Conservation (phyloP, 2,113 vertebrate species). For the Tenrec ecaudatus region DNA sequence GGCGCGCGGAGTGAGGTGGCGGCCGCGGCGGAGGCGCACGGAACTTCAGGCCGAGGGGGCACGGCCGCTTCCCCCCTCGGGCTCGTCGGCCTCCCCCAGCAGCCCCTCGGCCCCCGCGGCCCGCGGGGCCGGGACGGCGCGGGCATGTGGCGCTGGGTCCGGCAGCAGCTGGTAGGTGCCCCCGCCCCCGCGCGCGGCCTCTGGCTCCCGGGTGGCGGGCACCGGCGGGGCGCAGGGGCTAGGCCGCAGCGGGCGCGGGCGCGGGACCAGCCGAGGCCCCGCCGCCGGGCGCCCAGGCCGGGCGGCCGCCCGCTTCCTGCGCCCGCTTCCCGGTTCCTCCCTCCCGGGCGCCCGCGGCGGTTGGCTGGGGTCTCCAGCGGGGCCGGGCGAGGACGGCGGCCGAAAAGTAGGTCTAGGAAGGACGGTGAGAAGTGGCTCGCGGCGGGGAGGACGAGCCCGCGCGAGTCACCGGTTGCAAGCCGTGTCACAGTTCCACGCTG, state of each 20-base stretch:
- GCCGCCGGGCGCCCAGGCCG: neutral
- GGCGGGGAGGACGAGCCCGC: neutral
- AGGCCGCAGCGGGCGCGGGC: neutral
- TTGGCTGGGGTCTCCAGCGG: neutral
- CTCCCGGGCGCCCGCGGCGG: neutral
- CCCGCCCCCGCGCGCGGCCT: neutral
- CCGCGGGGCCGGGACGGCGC: slow-evolving; percentile 61
- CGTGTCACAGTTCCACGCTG: neutral
- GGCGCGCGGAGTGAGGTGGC: slow-evolving; percentile 68
- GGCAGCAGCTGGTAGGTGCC: slow-evolving; percentile 96
- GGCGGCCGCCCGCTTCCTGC: neutral
- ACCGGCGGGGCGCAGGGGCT: neutral
- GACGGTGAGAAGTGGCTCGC: neutral
- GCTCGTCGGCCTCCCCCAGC: slow-evolving; percentile 58
- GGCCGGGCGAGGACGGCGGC: neutral
- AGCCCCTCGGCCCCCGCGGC: slow-evolving; percentile 59
- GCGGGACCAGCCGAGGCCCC: neutral
- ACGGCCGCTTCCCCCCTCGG: slow-evolving; percentile 9
- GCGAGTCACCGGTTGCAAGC: neutral
- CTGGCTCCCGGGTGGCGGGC: too few relatives aligned
- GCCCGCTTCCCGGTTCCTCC: neutral
- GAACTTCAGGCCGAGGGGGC: slow-evolving; percentile 62
- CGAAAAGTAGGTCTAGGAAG: neutral
- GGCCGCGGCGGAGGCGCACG: slow-evolving; percentile 37
- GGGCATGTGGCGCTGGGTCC: slow-evolving; percentile 96